A percentile compares a stretch with the other conserved stretches of the same genome.
phyloP scores from a whole-genome alignment of 1,140 invertebrate species.

The Belonocnema kinseyi region DNA sequence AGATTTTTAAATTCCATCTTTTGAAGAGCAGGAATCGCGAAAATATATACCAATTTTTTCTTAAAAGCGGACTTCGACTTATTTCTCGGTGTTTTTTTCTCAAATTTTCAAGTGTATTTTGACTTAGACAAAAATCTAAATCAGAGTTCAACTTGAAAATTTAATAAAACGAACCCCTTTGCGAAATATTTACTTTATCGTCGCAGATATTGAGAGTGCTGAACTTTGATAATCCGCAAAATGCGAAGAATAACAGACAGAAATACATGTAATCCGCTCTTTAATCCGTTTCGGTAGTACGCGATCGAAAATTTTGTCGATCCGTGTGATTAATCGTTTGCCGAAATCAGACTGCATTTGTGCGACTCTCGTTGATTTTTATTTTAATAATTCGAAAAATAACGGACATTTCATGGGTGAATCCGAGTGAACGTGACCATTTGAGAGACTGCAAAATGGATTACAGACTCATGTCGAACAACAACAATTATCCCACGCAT shows the following conservation, averaged over 20 bases:
- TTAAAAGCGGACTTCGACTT: not conserved
- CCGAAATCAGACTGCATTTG: not conserved
- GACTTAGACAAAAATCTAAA: not conserved
- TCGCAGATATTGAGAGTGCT: not conserved
- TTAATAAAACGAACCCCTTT: not conserved
- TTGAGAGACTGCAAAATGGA: constrained; percentile 56
- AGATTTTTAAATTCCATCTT: constrained; percentile 22
- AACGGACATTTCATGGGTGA: constrained; percentile 36
- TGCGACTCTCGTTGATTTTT: constrained; percentile 6
- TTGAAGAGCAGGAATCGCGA: not conserved
- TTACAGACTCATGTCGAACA: constrained; percentile 61
- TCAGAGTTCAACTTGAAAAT: not conserved
- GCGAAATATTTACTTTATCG: not conserved
- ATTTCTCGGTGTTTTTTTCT: not conserved
- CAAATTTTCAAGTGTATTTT: not conserved
- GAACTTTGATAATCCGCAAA: not conserved
- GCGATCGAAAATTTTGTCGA: not conserved
- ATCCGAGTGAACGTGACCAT: constrained; percentile 37
- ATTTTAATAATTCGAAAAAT: constrained; percentile 15
- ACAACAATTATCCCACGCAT: constrained; percentile 60
- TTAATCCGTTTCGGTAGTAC: not conserved
- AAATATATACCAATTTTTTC: not conserved
- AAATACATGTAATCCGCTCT: not conserved
- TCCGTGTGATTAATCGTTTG: not conserved
- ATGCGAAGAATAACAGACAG: not conserved